Conservation (phyloP, 2,113 vertebrate genomes). For the Piprites chloris region DNA sequence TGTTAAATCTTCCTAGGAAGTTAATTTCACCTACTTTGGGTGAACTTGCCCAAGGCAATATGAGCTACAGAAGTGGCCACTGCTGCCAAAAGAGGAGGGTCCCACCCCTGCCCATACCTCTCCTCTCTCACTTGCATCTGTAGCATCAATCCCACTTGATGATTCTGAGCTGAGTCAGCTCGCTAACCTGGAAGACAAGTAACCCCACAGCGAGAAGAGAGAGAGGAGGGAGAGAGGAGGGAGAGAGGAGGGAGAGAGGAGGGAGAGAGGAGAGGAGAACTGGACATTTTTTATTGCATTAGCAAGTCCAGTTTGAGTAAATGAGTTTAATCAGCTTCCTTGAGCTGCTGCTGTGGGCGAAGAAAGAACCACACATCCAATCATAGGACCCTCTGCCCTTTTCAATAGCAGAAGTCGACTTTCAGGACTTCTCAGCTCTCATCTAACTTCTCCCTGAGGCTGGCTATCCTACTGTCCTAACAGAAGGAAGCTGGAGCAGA, state of each 20-base stretch:
- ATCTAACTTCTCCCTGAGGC: not conserved
- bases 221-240: too few species aligned
- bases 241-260: too few species aligned
- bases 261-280: not conserved
- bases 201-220: not conserved
- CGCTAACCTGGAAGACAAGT: not conserved
- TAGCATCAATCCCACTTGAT: not conserved
- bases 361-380: not conserved
- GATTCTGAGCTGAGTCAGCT: not conserved
- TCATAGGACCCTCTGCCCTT: not conserved
- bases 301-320: not conserved
- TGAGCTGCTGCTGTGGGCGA: not conserved
- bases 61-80: not conserved
- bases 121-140: not conserved
- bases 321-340: not conserved
- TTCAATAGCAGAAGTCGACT: not conserved
- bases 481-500: not conserved
- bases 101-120: not conserved
- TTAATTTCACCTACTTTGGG: not conserved
- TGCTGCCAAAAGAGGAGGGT: not conserved
- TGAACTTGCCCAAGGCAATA: not conserved
- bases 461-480: not conserved
- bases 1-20: not conserved
- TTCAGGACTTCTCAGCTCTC: not conserved
- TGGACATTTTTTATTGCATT: not conserved